Conservation (phyloP, 2,797 vertebrate species). For the Mus spretus region DNA sequence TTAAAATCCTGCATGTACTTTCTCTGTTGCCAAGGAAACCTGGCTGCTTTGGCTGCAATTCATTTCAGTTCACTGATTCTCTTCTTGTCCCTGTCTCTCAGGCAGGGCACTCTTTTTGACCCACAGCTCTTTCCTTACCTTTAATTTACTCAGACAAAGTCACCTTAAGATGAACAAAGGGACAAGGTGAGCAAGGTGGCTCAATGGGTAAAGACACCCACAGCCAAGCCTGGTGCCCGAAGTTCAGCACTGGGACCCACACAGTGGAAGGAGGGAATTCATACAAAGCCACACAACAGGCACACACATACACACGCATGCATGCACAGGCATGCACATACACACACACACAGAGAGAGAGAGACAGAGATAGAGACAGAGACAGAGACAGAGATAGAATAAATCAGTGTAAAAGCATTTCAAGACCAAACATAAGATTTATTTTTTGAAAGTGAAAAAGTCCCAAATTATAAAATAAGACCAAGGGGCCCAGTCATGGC, state of each 20-base stretch:
- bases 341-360: no score
- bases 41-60: background rate
- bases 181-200: background rate
- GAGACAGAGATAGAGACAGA: accelerated
- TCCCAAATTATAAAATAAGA: background rate
- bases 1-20: background rate
- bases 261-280: background rate
- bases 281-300: background rate
- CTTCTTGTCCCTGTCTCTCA: background rate
- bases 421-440: background rate
- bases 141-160: slow-evolving; percentile 17
- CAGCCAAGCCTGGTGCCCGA: background rate
- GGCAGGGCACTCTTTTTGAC: background rate
- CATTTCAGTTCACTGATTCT: background rate
- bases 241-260: background rate
- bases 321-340: no score
- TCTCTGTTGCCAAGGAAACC: background rate
- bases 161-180: background rate
- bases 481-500: background rate
- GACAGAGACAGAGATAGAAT: background rate
- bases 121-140: background rate
- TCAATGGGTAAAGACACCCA: background rate
- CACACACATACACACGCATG: no score
- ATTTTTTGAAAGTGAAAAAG: slow-evolving; percentile 17
- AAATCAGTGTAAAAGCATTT: background rate